Percentiles rank a stretch among this genome's conserved stretches.
phyloP scores from a whole-genome alignment of 2,113 vertebrate genomes.

The Melanotaenia duboulayi region DNA sequence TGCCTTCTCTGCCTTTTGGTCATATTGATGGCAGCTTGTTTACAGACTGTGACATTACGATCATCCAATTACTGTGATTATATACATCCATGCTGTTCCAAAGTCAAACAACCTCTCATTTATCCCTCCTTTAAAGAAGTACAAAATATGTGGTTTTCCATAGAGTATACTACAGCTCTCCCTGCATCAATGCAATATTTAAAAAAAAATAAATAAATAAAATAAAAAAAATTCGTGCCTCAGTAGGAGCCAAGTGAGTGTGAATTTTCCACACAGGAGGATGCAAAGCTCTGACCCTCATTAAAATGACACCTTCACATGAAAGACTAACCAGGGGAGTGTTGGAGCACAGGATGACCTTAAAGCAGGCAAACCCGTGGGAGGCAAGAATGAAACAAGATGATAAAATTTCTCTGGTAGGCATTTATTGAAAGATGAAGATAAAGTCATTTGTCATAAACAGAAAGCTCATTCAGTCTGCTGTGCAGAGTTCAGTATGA shows the following conservation, averaged over 20 bases:
- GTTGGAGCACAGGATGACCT: constrained; percentile 54
- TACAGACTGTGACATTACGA: constrained; percentile 44
- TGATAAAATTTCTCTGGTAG: constrained; percentile 52
- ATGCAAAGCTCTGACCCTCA: constrained; percentile 43
- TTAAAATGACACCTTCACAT: constrained; percentile 63
- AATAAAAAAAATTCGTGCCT: constrained; percentile 18
- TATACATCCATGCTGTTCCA: constrained; percentile 36
- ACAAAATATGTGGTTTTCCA: constrained; percentile 16
- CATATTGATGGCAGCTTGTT: constrained; percentile 54
- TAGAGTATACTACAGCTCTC: not conserved
- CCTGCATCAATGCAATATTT: not conserved
- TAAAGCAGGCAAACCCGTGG: constrained; percentile 50
- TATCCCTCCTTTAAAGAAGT: constrained; percentile 18
- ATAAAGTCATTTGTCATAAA: constrained; percentile 62
- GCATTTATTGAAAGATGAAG: constrained; percentile 74
- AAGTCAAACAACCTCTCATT: constrained; percentile 31
- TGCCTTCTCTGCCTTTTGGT: constrained; percentile 50
- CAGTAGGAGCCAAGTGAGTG: constrained; percentile 45
- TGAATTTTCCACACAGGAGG: constrained; percentile 34
- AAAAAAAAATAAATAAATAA: not conserved
- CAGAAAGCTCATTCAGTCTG: constrained; percentile 31
- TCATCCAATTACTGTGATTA: constrained; percentile 75
- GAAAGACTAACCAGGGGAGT: constrained; percentile 55
- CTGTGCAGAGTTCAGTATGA: constrained; percentile 33
- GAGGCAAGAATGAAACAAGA: constrained; percentile 65